These are phyloP conservation scores for Nipponacmea schrenckii DNA, from an alignment of 2,888 invertebrate genomes.

Conservation along the genomic window DNA sequence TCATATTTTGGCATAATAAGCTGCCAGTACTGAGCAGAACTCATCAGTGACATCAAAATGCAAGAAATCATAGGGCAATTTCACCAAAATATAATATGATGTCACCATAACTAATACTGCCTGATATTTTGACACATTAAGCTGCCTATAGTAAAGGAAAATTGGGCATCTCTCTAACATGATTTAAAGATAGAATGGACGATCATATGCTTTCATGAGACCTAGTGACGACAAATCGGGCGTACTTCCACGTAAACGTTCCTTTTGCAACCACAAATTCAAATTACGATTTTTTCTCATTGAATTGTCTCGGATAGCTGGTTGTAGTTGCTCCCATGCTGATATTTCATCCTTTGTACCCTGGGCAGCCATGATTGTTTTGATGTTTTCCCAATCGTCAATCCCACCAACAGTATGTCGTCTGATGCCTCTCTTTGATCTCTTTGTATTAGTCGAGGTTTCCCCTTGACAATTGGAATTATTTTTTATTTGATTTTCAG, in stretches of 20 bases:
- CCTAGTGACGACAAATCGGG: slow-evolving; percentile 42
- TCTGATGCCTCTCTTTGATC: slow-evolving; percentile 68
- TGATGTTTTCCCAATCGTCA: slow-evolving; percentile 82
- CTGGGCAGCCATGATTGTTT: slow-evolving; percentile 51
- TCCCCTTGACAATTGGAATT: slow-evolving; percentile 17
- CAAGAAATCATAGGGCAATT: no score
- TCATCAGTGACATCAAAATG: no score
- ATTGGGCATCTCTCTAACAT: not conserved
- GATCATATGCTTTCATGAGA: not conserved
- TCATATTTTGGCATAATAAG: no score
- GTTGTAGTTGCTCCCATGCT: slow-evolving; percentile 66
- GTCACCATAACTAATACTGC: no score
- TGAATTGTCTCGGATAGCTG: slow-evolving; percentile 42
- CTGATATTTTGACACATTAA: no score
- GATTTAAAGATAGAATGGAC: not conserved
- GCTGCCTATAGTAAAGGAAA: no score
- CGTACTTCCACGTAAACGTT: slow-evolving; percentile 70
- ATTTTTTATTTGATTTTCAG: slow-evolving; percentile 19
- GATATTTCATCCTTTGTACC: slow-evolving; percentile 39
- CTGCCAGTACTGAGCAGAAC: no score
- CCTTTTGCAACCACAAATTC: slow-evolving; percentile 69
- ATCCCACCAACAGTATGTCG: slow-evolving; percentile 93
- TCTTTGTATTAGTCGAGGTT: slow-evolving; percentile 33
- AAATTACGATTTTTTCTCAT: slow-evolving; percentile 47
- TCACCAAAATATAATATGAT: no score